phyloP scores from a whole-genome alignment of 2,113 vertebrate species.

The Pao palembangensis region DNA sequence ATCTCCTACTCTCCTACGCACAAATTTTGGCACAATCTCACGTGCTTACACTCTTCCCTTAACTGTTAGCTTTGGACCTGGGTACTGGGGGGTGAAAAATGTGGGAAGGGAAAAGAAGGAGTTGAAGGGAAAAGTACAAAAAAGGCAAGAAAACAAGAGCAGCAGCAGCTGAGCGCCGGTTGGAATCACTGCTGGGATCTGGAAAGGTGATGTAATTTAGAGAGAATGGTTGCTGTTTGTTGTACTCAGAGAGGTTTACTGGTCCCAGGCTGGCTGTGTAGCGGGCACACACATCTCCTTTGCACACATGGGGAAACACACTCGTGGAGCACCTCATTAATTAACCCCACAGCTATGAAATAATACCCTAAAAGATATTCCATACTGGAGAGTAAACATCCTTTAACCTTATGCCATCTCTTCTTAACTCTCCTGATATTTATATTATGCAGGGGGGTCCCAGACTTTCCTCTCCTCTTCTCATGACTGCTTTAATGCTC shows the following conservation, averaged over 20 bases:
- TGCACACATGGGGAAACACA: conserved; percentile 59
- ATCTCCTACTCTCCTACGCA: too few species aligned
- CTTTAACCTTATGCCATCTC: conserved; percentile 33
- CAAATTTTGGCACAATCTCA: too few species aligned
- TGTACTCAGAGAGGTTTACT: conserved; percentile 62
- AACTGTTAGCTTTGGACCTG: too few species aligned
- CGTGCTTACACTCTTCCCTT: too few species aligned
- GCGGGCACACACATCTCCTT: conserved; percentile 49
- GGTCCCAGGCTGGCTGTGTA: conserved; percentile 63
- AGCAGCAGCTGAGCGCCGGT: conserved; percentile 50
- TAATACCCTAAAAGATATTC: conserved; percentile 57
- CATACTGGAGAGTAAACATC: conserved; percentile 49
- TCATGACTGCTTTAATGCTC: conserved; percentile 35
- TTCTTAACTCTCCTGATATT: conserved; percentile 20
- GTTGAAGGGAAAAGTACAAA: conserved; percentile 4
- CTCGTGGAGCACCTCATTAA: conserved; percentile 65
- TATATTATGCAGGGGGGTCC: background rate
- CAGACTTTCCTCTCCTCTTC: conserved; percentile 7
- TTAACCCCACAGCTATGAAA: conserved; percentile 62
- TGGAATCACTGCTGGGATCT: conserved; percentile 46
- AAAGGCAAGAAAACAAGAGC: conserved; percentile 7
- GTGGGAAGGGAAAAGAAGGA: background rate
- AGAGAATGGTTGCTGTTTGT: conserved; percentile 65
- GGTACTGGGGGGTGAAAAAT: background rate
- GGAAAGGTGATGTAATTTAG: conserved; percentile 72